Conservation (phyloP, 2,888 invertebrate species). For the Aradus depressus region DNA sequence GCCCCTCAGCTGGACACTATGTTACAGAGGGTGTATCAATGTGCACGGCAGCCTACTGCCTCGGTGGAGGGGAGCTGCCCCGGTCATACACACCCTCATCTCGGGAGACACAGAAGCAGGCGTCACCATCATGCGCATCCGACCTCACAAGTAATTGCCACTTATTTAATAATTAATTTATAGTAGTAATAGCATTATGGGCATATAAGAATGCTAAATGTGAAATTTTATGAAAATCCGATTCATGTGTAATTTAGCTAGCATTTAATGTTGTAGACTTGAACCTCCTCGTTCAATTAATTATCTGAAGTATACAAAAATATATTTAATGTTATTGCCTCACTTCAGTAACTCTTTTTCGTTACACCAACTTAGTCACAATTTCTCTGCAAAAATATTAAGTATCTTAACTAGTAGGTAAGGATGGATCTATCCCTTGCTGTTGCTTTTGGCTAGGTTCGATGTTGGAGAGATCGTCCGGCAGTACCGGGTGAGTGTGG, state of each 20-base stretch:
- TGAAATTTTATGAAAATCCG: too few relatives aligned
- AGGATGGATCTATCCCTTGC: not conserved
- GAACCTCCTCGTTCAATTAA: too few relatives aligned
- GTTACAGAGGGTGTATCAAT: slow-evolving; percentile 76
- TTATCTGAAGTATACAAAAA: too few relatives aligned
- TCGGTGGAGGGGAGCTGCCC: slow-evolving; percentile 86
- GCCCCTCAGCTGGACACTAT: too few relatives aligned
- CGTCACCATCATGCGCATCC: slow-evolving; percentile 76
- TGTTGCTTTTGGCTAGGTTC: slow-evolving; percentile 42
- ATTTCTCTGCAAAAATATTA: too few relatives aligned
- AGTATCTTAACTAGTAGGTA: not conserved
- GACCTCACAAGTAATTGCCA: slow-evolving; percentile 54
- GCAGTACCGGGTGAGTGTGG: slow-evolving; percentile 31
- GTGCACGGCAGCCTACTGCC: slow-evolving; percentile 88
- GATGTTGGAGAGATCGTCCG: slow-evolving; percentile 55
- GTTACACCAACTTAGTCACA: not conserved
- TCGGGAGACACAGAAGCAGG: slow-evolving; percentile 73
- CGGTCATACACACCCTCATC: slow-evolving; percentile 73
- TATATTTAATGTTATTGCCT: too few relatives aligned
- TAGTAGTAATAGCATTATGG: too few relatives aligned
- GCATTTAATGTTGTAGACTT: too few relatives aligned
- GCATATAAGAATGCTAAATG: too few relatives aligned
- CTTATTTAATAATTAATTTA: too few relatives aligned
- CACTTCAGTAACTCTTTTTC: too few relatives aligned
- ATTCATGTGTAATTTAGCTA: too few relatives aligned